A percentile compares a stretch with the other conserved stretches of the same genome.
Evolutionary conservation across 2,113 vertebrate genomes (phyloP).

Genomic region (Salvator merianae): DNA sequence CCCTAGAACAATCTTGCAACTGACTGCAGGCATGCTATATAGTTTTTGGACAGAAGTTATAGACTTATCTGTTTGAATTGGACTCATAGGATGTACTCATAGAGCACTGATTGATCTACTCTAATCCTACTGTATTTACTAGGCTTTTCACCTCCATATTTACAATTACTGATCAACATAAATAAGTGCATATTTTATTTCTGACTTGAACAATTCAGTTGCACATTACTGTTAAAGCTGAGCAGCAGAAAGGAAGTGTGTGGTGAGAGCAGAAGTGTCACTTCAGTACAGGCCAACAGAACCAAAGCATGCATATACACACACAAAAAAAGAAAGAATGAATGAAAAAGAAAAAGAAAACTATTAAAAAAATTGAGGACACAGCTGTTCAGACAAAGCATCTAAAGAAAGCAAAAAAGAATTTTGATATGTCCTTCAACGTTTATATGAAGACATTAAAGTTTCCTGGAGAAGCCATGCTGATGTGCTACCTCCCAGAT

Average conservation of each 20-base stretch:
- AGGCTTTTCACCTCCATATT: neutral
- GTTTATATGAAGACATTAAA: neutral
- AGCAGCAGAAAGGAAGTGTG: neutral
- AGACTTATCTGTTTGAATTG: neutral
- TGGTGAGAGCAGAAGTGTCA: neutral
- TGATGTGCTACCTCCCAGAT: no score
- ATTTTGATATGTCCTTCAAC: neutral
- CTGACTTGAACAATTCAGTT: neutral
- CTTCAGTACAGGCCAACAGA: no score
- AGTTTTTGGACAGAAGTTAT: neutral
- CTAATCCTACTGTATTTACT: neutral
- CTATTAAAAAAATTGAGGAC: no score
- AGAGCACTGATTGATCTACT: neutral
- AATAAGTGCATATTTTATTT: neutral
- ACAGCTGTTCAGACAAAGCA: neutral
- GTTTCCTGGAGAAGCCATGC: no score
- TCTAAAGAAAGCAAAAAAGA: neutral
- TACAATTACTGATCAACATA: neutral
- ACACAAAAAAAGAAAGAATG: no score
- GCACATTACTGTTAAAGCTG: neutral
- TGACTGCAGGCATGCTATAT: no score
- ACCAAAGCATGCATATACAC: no score
- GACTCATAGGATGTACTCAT: no score
- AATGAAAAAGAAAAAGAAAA: no score
- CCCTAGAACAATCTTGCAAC: neutral